A percentile compares a stretch with the other conserved stretches of the same genome.
These are phyloP conservation scores for Stenchaetothrips biformis DNA, from an alignment of 2,888 invertebrate species.

Conservation along the genomic window DNA sequence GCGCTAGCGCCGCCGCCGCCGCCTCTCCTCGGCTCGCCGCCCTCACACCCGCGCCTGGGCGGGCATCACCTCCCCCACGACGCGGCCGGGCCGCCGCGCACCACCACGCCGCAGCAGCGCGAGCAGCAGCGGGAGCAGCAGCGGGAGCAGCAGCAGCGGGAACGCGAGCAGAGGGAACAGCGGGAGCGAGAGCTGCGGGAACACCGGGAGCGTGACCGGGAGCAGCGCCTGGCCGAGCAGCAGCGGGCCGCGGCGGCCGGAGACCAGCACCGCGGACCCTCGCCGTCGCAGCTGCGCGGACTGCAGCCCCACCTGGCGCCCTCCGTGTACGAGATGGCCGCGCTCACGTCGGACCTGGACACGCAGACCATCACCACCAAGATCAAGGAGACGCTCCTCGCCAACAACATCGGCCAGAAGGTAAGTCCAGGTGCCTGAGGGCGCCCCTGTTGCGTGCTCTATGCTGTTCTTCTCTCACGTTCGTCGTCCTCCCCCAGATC, in stretches of 20 bases:
- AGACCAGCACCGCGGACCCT: constrained; percentile 54
- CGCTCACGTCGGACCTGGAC: constrained; percentile 91
- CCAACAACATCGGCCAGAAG: constrained; percentile 97
- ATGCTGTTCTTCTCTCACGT: neutral
- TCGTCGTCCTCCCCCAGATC: constrained; percentile 52
- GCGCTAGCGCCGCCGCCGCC: constrained; percentile 42
- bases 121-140: constrained; percentile 17
- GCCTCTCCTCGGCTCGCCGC: constrained; percentile 5
- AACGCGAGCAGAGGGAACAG: constrained; percentile 28
- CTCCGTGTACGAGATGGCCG: constrained; percentile 97
- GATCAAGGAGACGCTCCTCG: constrained; percentile 92
- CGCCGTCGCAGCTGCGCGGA: constrained; percentile 58
- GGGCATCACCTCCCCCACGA: constrained; percentile 53
- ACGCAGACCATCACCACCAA: constrained; percentile 94
- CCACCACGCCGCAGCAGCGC: constrained; percentile 28
- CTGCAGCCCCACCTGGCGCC: constrained; percentile 83
- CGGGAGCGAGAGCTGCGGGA: constrained; percentile 27
- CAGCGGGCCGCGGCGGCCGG: neutral
- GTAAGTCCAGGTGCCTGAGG: constrained; percentile 44
- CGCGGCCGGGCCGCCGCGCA: constrained; percentile 25
- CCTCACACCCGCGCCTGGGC: constrained; percentile 2
- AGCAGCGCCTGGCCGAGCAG: constrained; percentile 23
- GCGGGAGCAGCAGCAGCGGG: neutral
- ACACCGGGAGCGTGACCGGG: constrained; percentile 28
- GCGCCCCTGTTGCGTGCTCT: neutral